These are phyloP conservation scores for Myotis pilosus DNA, from an alignment of 2,797 vertebrate species.

Conservation along the genomic window DNA sequence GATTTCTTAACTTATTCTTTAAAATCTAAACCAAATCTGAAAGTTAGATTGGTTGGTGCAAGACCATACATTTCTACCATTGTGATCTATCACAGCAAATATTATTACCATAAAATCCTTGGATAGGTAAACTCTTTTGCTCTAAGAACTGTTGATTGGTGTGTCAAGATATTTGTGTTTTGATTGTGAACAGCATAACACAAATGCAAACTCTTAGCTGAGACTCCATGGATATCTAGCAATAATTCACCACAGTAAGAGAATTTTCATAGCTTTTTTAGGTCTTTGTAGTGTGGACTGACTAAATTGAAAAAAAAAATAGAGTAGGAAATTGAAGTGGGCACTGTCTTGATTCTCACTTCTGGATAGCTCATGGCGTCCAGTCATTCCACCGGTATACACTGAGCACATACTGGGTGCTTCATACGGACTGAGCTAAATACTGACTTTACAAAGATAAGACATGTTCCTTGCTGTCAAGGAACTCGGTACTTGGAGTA, in stretches of 20 bases:
- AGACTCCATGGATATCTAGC: neutral
- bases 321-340: neutral
- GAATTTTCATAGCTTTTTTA: neutral
- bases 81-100: neutral
- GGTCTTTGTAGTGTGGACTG: neutral
- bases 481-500: neutral
- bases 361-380: neutral
- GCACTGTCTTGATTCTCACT: neutral
- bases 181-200: neutral
- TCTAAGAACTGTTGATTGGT: neutral
- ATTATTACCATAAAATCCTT: neutral
- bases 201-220: neutral
- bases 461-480: neutral
- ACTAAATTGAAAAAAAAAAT: neutral
- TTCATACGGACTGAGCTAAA: neutral
- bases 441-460: neutral
- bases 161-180: neutral
- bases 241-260: neutral
- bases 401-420: neutral
- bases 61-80: neutral
- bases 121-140: neutral
- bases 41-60: neutral
- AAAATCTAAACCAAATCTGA: constrained; percentile 26
- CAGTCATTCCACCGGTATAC: neutral
- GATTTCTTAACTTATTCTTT: constrained; percentile 17